A percentile compares a stretch with the other conserved stretches of the same genome.
These are phyloP conservation scores for Pseudorhiza aurosa DNA, from an alignment of 30 jellyfish, hydroid and myxozoan species.

Conservation along the genomic window DNA sequence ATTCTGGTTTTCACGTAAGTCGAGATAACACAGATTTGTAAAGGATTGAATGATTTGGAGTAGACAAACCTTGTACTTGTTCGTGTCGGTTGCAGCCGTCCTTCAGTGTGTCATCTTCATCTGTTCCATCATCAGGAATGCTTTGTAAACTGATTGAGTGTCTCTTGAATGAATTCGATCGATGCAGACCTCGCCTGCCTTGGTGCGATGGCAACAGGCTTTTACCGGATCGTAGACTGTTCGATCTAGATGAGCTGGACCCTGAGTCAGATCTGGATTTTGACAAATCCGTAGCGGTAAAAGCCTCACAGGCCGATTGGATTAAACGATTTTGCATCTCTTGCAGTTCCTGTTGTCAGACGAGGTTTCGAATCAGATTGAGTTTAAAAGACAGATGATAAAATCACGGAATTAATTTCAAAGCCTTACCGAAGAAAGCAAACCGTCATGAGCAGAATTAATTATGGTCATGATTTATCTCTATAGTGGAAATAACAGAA, in stretches of 20 bases:
- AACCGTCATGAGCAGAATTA: no score
- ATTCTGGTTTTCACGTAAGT: no score
- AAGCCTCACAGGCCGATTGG: conserved; percentile 96
- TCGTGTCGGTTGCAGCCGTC: conserved; percentile 46
- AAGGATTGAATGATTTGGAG: no score
- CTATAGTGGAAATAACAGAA: no score
- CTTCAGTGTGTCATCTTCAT: conserved; percentile 40
- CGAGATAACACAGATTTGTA: no score
- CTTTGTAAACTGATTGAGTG: conserved; percentile 78
- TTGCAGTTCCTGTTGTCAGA: conserved; percentile 86
- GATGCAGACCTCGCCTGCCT: conserved; percentile 45
- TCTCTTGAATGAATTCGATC: conserved; percentile 60
- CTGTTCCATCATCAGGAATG: conserved; percentile 71
- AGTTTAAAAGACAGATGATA: no score
- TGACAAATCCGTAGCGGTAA: conserved; percentile 80
- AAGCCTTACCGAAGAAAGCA: no score
- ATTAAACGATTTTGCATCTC: conserved; percentile 95
- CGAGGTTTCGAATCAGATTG: neutral
- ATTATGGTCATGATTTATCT: no score
- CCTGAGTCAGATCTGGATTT: conserved; percentile 90
- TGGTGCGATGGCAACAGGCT: conserved; percentile 57
- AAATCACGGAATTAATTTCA: neutral
- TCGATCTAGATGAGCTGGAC: conserved; percentile 74
- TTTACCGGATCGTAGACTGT: conserved; percentile 74
- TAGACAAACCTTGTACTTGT: conserved; percentile 21